phyloP scores from a whole-genome alignment of 2,888 invertebrate species.

The Carcina quercana region DNA sequence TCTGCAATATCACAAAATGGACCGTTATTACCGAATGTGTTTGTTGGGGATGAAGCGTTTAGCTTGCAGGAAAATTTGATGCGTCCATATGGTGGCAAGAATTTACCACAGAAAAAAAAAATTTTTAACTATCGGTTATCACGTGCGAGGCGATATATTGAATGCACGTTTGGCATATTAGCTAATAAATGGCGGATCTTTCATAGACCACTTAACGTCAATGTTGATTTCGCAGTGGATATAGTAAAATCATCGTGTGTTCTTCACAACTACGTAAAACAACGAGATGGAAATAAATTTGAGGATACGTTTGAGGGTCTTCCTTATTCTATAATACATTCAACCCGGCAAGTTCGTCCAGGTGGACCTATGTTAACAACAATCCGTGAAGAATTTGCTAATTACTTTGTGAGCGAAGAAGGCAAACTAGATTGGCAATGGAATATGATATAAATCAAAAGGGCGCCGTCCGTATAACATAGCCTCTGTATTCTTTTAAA shows the following conservation, averaged over 20 bases:
- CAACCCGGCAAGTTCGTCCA: too few species aligned
- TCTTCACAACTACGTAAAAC: background rate
- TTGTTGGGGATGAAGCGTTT: slow-evolving; percentile 9
- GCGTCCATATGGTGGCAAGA: background rate
- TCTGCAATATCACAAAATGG: too few species aligned
- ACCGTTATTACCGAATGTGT: slow-evolving; percentile 5
- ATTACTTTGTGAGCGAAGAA: too few species aligned
- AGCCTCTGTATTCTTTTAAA: too few species aligned
- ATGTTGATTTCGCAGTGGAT: slow-evolving; percentile 15
- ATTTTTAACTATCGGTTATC: slow-evolving; percentile 18
- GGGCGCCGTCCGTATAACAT: too few species aligned
- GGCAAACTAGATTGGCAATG: too few species aligned
- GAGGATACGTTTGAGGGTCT: too few species aligned
- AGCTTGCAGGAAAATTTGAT: slow-evolving; percentile 8
- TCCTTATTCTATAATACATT: too few species aligned
- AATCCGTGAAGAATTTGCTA: too few species aligned
- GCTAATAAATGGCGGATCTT: slow-evolving; percentile 15
- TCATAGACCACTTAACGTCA: slow-evolving; percentile 13
- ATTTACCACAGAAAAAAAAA: slow-evolving; percentile 7
- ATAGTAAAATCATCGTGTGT: slow-evolving; percentile 15
- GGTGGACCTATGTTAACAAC: too few species aligned
- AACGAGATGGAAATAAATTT: background rate
- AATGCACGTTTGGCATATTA: slow-evolving; percentile 21
- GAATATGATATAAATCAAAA: too few species aligned
- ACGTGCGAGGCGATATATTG: slow-evolving; percentile 16